Percentiles rank a stretch among this genome's conserved stretches.
These are phyloP conservation scores for Orestias chungarensis DNA, from an alignment of 2,797 vertebrate species.

Conservation along the genomic window DNA sequence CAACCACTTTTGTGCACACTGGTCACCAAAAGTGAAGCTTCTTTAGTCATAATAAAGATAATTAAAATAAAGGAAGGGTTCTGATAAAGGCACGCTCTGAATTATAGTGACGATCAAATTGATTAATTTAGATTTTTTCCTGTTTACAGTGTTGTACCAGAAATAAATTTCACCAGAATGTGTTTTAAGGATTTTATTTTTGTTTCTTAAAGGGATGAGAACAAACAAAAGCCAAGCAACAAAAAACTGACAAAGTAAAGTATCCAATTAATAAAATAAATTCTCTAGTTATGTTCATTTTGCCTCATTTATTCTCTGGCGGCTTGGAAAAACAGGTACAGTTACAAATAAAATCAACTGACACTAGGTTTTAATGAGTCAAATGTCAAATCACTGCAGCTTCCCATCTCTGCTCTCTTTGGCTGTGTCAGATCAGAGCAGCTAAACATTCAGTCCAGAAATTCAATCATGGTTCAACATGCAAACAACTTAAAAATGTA, in stretches of 20 bases:
- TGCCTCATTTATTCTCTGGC: background rate
- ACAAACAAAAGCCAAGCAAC: background rate
- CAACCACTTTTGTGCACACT: too few species aligned
- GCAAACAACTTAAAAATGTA: conserved; percentile 13
- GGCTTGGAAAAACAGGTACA: background rate
- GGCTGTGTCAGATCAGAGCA: conserved; percentile 1
- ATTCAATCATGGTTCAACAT: conserved; percentile 25
- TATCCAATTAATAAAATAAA: background rate
- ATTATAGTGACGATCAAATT: background rate
- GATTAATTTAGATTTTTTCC: background rate
- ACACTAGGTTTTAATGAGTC: background rate
- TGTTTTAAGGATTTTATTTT: background rate
- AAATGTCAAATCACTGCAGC: background rate
- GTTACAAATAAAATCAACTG: rapidly evolving
- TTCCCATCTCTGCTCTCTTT: background rate
- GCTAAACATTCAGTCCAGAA: conserved; percentile 14
- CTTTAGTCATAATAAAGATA: too few species aligned
- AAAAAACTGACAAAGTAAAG: background rate
- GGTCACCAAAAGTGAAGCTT: too few species aligned
- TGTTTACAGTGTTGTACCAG: background rate
- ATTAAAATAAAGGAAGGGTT: too few species aligned
- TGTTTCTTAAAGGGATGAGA: background rate
- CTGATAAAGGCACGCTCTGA: too few species aligned
- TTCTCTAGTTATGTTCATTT: background rate
- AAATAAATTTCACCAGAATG: background rate